Evolutionary conservation across 2,113 vertebrate species (phyloP).

Genomic region (Pterophyllum scalare): DNA sequence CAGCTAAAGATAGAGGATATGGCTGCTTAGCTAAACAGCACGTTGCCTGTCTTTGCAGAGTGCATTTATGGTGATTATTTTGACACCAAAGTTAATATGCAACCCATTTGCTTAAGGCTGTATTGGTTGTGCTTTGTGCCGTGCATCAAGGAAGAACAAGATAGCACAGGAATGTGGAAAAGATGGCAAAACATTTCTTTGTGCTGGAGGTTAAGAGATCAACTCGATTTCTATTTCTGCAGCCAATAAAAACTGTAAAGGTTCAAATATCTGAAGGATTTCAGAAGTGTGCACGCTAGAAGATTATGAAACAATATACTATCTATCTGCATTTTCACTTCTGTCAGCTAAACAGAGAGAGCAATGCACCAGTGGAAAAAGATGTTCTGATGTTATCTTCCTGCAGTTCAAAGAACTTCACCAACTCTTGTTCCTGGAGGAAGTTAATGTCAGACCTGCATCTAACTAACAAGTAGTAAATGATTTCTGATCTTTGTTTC

Average conservation of each 20-base stretch:
- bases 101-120: neutral
- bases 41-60: neutral
- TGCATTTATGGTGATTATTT: neutral
- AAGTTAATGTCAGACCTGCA: neutral
- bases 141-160: neutral
- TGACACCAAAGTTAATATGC: neutral
- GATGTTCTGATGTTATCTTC: neutral
- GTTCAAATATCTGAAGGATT: neutral
- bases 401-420: neutral
- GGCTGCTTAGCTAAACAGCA: neutral
- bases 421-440: neutral
- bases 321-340: neutral
- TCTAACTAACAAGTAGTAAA: constrained; percentile 13
- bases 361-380: neutral
- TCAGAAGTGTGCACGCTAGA: neutral
- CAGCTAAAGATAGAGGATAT: neutral
- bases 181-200: neutral
- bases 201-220: neutral
- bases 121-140: neutral
- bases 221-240: neutral
- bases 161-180: neutral
- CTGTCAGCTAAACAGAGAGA: neutral
- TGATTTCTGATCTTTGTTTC: constrained; percentile 12
- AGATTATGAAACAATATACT: neutral
- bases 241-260: neutral